Conservation (phyloP, 1,140 invertebrate species). For the Aradophagus sp. region DNA sequence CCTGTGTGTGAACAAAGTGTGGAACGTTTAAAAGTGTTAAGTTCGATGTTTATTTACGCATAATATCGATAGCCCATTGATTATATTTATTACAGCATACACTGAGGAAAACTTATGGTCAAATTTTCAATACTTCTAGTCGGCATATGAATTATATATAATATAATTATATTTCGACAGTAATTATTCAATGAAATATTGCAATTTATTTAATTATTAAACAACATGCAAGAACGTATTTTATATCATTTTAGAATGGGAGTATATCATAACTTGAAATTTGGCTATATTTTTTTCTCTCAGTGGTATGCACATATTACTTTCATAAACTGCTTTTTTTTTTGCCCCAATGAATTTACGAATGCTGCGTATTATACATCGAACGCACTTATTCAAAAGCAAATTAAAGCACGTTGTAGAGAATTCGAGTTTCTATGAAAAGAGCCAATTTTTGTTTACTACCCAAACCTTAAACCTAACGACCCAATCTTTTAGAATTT, state of each 20-base stretch:
- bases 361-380: conserved; percentile 57
- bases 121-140: conserved; percentile 21
- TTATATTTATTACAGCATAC: too few species aligned
- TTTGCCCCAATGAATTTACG: conserved; percentile 22
- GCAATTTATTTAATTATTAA: too few species aligned
- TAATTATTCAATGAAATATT: not conserved
- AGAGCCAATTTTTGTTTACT: conserved; percentile 39
- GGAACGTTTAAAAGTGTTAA: conserved; percentile 54
- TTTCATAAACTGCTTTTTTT: too few species aligned
- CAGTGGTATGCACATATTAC: too few species aligned
- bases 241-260: too few species aligned
- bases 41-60: conserved; percentile 61
- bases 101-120: too few species aligned
- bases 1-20: conserved; percentile 58
- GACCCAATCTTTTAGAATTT: conserved; percentile 15
- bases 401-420: conserved; percentile 67
- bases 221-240: too few species aligned
- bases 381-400: conserved; percentile 61
- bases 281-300: too few species aligned
- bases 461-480: not conserved
- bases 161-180: not conserved
- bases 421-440: conserved; percentile 37
- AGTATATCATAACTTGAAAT: too few species aligned
- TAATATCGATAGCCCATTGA: too few species aligned
- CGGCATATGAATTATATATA: not conserved